These are phyloP conservation scores for Drosophila jambulina DNA, from an alignment of 1,140 invertebrate species.

Conservation along the genomic window DNA sequence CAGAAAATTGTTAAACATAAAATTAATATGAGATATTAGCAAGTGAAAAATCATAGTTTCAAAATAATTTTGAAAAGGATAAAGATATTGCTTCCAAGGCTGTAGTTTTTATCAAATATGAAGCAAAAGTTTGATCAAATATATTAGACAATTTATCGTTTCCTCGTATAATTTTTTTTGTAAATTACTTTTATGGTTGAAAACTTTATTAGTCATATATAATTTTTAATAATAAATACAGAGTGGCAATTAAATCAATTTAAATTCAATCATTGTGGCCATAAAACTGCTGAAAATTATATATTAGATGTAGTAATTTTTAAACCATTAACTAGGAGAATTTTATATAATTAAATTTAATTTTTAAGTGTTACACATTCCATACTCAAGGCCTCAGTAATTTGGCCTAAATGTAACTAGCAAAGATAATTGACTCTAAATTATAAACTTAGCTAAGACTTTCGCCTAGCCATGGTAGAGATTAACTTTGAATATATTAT, in stretches of 20 bases:
- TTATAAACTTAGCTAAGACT: neutral
- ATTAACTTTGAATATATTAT: neutral
- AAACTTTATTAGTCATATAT: neutral
- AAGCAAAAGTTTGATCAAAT: no score
- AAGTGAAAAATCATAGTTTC: no score
- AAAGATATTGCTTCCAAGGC: no score
- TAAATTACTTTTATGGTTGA: neutral
- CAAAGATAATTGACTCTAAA: neutral
- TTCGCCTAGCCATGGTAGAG: neutral
- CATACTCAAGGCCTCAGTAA: neutral
- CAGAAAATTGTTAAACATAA: no score
- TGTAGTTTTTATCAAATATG: no score
- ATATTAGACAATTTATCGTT: neutral
- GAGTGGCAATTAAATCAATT: neutral
- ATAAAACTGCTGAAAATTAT: conserved; percentile 2
- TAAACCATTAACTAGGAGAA: neutral
- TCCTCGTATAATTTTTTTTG: neutral
- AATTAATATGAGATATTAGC: no score
- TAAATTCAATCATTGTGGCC: neutral
- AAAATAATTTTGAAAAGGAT: no score
- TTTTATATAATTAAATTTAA: conserved; percentile 3
- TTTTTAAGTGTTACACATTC: neutral
- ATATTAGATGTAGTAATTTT: neutral
- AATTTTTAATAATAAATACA: neutral
- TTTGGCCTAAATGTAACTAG: neutral